phyloP scores from a whole-genome alignment of 2,797 vertebrate genomes.

The Melanitta fusca region DNA sequence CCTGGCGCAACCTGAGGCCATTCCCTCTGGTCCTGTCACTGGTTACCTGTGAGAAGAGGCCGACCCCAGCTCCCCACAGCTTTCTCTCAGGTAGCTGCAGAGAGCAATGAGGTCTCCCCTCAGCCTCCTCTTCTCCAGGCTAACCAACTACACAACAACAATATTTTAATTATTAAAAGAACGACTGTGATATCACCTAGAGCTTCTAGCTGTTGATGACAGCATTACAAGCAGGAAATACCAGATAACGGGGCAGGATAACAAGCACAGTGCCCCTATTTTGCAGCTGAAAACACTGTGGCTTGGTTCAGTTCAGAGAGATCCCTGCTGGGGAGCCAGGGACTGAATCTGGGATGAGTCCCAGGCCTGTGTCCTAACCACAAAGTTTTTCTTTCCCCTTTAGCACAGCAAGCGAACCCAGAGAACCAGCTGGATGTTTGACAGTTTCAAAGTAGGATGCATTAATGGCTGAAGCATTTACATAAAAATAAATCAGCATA shows the following conservation, averaged over 20 bases:
- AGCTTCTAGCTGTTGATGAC: neutral
- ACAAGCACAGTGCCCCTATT: neutral
- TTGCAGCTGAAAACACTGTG: neutral
- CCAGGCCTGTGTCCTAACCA: neutral
- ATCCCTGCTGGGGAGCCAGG: neutral
- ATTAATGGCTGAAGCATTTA: neutral
- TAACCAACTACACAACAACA: too few species aligned
- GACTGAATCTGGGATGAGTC: neutral
- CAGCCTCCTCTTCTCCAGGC: too few species aligned
- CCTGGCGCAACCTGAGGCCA: too few species aligned
- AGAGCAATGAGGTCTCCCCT: too few species aligned
- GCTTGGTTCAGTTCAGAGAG: neutral
- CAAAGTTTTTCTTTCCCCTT: neutral
- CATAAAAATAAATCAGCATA: neutral
- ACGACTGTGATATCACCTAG: neutral
- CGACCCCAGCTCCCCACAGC: too few species aligned
- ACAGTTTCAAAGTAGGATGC: neutral
- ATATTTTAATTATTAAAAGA: neutral
- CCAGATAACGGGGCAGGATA: neutral
- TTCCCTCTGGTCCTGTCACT: too few species aligned
- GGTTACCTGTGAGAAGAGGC: too few species aligned
- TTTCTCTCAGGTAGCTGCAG: too few species aligned
- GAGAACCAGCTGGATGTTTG: neutral
- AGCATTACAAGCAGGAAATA: neutral
- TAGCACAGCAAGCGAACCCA: neutral